Evolutionary conservation across 2,113 vertebrate species (phyloP).

Genomic region (Mohoua ochrocephala): DNA sequence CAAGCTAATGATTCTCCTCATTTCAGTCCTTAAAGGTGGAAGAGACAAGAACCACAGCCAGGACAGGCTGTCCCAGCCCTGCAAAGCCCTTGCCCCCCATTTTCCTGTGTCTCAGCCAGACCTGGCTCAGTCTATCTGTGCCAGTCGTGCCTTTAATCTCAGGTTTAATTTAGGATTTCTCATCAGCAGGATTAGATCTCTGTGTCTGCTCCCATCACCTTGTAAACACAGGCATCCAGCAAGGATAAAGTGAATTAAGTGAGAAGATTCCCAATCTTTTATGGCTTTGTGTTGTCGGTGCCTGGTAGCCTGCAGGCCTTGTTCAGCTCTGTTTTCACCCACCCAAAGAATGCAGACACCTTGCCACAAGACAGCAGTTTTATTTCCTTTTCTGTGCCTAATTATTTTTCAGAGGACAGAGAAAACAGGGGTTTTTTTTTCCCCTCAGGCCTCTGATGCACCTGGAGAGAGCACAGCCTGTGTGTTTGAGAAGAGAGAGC

Average conservation of each 20-base stretch:
- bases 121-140: not conserved
- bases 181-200: not conserved
- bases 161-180: not conserved
- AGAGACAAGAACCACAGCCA: not conserved
- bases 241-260: not conserved
- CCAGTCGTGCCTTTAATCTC: not conserved
- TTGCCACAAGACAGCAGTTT: not conserved
- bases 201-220: not conserved
- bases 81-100: not conserved
- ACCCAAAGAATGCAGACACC: not conserved
- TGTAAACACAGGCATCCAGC: not conserved
- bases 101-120: not conserved
- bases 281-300: not conserved
- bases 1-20: not conserved
- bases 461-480: not conserved
- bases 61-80: not conserved
- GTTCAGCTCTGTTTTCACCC: not conserved
- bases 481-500: not conserved
- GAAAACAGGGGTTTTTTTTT: fast-evolving
- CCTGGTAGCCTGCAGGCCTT: not conserved
- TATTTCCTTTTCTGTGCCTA: not conserved
- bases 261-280: not conserved
- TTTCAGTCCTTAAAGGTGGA: not conserved
- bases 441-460: not conserved
- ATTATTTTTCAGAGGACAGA: not conserved